Evolutionary conservation across 1,140 invertebrate species (phyloP), one percentile per base, ranked within the genome.

Genomic region (Drosophila chauvacae): DNA sequence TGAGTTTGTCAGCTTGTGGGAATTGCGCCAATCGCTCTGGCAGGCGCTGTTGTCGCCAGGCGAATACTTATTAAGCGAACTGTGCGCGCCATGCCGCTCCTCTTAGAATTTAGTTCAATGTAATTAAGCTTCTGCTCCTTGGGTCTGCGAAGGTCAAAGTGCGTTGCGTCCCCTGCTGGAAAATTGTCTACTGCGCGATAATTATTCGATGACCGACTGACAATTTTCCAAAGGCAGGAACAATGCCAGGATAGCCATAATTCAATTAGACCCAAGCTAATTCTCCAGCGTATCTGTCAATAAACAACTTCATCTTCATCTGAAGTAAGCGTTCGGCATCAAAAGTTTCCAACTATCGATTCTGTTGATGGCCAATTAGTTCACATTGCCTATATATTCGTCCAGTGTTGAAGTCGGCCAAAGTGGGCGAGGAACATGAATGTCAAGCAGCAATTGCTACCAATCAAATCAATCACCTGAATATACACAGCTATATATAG

Each of bases 1-100:
- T 81, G 86, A 81, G 68, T 88, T 88, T 90, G 78, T 81, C 81
- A 81, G 85, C 85, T 76, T 81, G 71, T 70, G 77, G 81, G 73
- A 90, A 90, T 84, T 68, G 48, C 23, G 26, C 47, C 63, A 77
- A 56, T 59, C 50, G 51, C 65, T 41, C 42, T 37, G 18, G 7
- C 16, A 41, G 45, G 26, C 23, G 7, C 47, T 30, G 26, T 55
- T 66, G 53, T 53, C 35, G 28, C 35, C 53, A 37, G 28, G 18
- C 53, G 33, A 33, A 72, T 72, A 71, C 69, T 72, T 72, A 72
- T 72, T 72, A 72, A 59, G 69, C 48, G 66, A 59, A 71, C 69
- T 72, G 53, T 72, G 69, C 26, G 33, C 55, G 23, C 23, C 26
- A n/a, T 45, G 44, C 6, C 20, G 28, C 48, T 62, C 44, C 57